Percentiles rank a stretch among this genome's conserved stretches.
Conservation (phyloP, 37 sponge, comb jelly and placozoan species). For the Diacarnus erythraeanus region DNA sequence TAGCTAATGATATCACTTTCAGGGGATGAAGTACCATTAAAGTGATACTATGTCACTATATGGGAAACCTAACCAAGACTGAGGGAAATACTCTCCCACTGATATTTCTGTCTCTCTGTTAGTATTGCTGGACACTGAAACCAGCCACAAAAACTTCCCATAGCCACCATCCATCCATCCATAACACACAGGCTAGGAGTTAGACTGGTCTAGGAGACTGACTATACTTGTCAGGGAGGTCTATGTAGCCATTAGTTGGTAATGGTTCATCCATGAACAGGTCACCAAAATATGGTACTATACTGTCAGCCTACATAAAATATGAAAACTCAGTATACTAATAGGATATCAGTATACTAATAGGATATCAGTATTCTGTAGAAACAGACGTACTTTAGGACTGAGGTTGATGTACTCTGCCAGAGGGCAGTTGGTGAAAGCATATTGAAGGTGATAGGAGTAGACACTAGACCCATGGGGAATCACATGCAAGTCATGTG, state of each 20-base stretch:
- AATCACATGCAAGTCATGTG: conserved; percentile 76
- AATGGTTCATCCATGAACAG: conserved; percentile 84
- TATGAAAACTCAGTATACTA: neutral
- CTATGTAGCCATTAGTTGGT: conserved; percentile 69
- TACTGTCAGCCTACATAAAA: conserved; percentile 54
- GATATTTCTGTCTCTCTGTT: no score
- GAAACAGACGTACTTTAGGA: neutral
- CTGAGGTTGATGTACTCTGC: conserved; percentile 65
- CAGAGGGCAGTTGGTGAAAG: conserved; percentile 87
- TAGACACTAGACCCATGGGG: conserved; percentile 92
- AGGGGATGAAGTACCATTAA: no score
- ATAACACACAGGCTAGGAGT: no score
- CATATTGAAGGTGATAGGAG: conserved; percentile 89
- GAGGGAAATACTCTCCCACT: no score
- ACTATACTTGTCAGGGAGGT: conserved; percentile 53
- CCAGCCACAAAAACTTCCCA: no score
- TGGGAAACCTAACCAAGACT: no score
- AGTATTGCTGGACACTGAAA: no score
- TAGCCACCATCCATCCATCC: neutral
- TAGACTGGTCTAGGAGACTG: no score
- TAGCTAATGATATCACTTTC: no score
- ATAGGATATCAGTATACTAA: neutral
- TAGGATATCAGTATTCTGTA: neutral
- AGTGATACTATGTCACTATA: no score
- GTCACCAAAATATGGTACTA: conserved; percentile 86